A percentile compares a stretch with the other conserved stretches of the same genome.
Evolutionary conservation across 2,888 invertebrate genomes (phyloP).

Genomic region (Lasius platythorax): DNA sequence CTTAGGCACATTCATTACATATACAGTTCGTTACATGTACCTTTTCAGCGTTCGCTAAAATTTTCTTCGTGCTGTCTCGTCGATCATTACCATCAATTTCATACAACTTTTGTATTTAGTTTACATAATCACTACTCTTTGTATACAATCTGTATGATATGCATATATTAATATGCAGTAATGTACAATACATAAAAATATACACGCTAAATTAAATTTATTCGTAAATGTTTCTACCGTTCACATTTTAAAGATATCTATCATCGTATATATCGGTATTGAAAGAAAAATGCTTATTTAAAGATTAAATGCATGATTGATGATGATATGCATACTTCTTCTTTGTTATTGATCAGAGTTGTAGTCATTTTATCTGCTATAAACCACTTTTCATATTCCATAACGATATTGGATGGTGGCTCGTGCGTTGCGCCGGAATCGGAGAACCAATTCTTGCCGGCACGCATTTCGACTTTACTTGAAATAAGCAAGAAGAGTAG

Average conservation of each 20-base stretch:
- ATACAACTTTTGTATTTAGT: neutral
- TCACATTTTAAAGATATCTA: neutral
- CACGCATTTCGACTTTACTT: too few relatives aligned
- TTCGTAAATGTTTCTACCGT: neutral
- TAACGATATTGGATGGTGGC: constrained; percentile 95
- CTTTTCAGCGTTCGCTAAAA: constrained; percentile 34
- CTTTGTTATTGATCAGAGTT: constrained; percentile 91
- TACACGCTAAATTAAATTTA: constrained; percentile 2
- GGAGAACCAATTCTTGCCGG: constrained; percentile 87
- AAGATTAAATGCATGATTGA: neutral
- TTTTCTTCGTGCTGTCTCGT: constrained; percentile 40
- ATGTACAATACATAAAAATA: neutral
- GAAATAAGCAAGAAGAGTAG: neutral
- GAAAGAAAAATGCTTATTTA: neutral
- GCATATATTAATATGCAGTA: constrained; percentile 15
- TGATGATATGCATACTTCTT: constrained; percentile 88
- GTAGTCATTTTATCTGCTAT: constrained; percentile 90
- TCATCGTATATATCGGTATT: neutral
- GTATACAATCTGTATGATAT: neutral
- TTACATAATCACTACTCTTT: too few relatives aligned
- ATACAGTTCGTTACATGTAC: constrained; percentile 7
- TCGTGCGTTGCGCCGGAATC: constrained; percentile 94
- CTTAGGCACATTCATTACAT: constrained; percentile 63
- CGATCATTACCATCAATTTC: constrained; percentile 1
- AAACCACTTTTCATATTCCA: constrained; percentile 93